Percentiles rank a stretch among this genome's conserved stretches.
Evolutionary conservation across 1,140 invertebrate species (phyloP).

Genomic region (Aphidius ervi): DNA sequence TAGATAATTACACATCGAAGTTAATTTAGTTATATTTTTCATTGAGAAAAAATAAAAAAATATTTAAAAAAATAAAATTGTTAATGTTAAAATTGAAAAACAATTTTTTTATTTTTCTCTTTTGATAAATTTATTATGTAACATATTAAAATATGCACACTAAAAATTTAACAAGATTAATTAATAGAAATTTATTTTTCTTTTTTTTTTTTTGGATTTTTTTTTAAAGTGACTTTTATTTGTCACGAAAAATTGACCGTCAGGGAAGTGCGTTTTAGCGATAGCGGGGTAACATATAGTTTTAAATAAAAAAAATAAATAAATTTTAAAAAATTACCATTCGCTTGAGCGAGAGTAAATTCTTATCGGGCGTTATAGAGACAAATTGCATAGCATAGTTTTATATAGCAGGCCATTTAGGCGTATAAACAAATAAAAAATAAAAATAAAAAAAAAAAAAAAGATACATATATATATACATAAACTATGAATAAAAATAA

Average conservation of each 20-base stretch:
- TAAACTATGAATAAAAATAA: constrained; percentile 19
- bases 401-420: constrained; percentile 48
- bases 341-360: constrained; percentile 21
- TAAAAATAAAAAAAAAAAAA: constrained; percentile 29
- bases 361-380: constrained; percentile 37
- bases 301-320: constrained; percentile 18
- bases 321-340: constrained; percentile 11
- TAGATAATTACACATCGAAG: no score
- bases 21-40: no score
- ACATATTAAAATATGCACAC: neutral
- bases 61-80: no score
- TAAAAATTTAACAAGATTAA: neutral
- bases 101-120: neutral
- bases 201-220: no score
- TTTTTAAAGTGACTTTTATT: neutral
- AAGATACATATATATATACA: constrained; percentile 29
- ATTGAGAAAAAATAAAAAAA: no score
- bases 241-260: constrained; percentile 27
- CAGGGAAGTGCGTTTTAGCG: constrained; percentile 18
- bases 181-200: neutral
- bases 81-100: no score
- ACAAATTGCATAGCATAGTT: constrained; percentile 45
- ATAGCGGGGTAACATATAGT: constrained; percentile 17
- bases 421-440: constrained; percentile 38
- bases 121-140: neutral